Evolutionary conservation across 2,888 invertebrate species (phyloP).

Genomic region (Osmoderma eremita): DNA sequence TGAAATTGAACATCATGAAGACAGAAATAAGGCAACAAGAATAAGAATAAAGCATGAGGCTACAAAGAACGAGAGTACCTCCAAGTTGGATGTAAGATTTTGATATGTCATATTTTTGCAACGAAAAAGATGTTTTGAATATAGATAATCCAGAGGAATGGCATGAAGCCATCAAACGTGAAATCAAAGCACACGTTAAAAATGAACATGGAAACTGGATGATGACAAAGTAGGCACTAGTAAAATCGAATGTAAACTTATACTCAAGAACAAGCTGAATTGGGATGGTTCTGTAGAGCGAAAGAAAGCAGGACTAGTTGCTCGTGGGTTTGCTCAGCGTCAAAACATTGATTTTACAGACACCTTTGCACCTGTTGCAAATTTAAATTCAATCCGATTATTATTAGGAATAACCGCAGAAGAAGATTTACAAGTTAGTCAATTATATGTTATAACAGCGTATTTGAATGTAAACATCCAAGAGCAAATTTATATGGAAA

Average conservation of each 20-base stretch:
- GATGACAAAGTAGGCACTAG: not conserved
- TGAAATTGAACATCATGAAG: conserved; percentile 1
- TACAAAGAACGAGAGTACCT: not conserved
- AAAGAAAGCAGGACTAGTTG: conserved; percentile 9
- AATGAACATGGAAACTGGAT: conserved; percentile 3
- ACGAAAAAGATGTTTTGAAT: no score
- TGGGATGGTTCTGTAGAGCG: conserved; percentile 1
- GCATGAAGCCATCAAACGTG: not conserved
- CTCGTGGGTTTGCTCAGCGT: conserved; percentile 15
- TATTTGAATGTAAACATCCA: not conserved
- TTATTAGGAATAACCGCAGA: not conserved
- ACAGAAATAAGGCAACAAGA: not conserved
- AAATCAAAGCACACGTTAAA: conserved; percentile 2
- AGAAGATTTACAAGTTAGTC: conserved; percentile 2
- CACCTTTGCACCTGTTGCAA: not conserved
- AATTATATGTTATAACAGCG: not conserved
- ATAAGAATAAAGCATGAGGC: not conserved
- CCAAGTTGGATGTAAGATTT: not conserved
- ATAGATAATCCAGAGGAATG: not conserved
- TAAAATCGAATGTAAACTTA: conserved; percentile 5
- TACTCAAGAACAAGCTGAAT: conserved; percentile 9
- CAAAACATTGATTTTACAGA: not conserved
- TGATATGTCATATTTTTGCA: not conserved
- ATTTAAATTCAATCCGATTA: conserved; percentile 1
- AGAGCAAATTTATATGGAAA: not conserved